These are phyloP conservation scores for Chascanopsetta lugubris DNA, from an alignment of 2,113 vertebrate species.

Conservation along the genomic window DNA sequence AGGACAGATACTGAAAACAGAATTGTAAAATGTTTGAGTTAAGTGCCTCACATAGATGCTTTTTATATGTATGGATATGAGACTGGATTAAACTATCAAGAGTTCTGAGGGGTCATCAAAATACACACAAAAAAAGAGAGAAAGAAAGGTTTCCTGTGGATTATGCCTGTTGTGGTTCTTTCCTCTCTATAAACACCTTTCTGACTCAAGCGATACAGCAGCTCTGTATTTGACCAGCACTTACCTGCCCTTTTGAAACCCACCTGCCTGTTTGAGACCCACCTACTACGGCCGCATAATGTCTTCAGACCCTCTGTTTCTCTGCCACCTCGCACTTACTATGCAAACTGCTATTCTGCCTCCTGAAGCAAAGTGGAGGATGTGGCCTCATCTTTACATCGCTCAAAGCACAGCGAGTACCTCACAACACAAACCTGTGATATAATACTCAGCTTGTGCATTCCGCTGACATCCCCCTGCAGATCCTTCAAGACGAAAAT, in stretches of 20 bases:
- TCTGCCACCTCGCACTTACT: constrained; percentile 22
- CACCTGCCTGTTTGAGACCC: constrained; percentile 35
- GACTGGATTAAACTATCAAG: no score
- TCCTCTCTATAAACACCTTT: no score
- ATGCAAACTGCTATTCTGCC: constrained; percentile 44
- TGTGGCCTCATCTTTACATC: constrained; percentile 44
- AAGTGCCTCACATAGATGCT: no score
- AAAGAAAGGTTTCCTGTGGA: no score
- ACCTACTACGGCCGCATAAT: constrained; percentile 5
- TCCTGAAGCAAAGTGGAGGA: constrained; percentile 47
- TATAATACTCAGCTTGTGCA: constrained; percentile 42
- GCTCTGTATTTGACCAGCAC: constrained; percentile 33
- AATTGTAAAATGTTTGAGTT: no score
- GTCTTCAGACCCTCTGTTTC: constrained; percentile 14
- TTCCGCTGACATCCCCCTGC: constrained; percentile 43
- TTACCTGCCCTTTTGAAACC: constrained; percentile 36
- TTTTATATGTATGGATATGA: no score
- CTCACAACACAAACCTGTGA: constrained; percentile 12
- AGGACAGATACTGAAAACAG: no score
- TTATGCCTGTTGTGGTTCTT: neutral
- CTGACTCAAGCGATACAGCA: no score
- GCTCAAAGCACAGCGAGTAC: constrained; percentile 5
- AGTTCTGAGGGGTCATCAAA: no score
- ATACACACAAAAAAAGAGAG: no score
- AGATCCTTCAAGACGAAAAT: constrained; percentile 45